These are phyloP conservation scores for Drosophila leonis DNA, from an alignment of 2,888 invertebrate genomes.

Conservation along the genomic window DNA sequence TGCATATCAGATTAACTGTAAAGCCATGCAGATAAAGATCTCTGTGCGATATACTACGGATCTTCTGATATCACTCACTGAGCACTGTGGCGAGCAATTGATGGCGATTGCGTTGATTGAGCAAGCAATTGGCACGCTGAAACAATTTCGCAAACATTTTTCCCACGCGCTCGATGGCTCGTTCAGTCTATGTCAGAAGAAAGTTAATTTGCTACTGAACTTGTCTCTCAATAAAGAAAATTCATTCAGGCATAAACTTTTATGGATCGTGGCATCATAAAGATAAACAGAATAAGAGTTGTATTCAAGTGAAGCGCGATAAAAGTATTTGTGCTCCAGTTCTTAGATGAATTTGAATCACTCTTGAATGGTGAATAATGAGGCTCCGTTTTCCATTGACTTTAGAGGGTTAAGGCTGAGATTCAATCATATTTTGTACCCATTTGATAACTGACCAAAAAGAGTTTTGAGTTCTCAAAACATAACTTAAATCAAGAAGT, in stretches of 20 bases:
- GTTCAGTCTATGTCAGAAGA: constrained; percentile 1
- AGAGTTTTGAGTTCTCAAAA: too few species aligned
- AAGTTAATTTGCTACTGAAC: constrained; percentile 21
- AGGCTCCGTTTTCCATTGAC: background rate
- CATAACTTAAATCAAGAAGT: background rate
- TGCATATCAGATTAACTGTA: constrained; percentile 81
- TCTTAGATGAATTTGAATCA: background rate
- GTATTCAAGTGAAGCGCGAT: background rate
- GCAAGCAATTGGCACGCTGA: constrained; percentile 51
- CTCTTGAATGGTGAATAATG: background rate
- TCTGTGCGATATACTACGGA: background rate
- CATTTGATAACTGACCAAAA: too few species aligned
- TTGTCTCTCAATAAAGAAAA: background rate
- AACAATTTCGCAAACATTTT: constrained; percentile 49
- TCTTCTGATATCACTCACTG: constrained; percentile 47
- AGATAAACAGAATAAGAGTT: background rate
- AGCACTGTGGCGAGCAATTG: constrained; percentile 70
- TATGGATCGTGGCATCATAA: constrained; percentile 1
- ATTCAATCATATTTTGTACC: too few species aligned
- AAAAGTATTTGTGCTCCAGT: background rate
- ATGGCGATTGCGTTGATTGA: constrained; percentile 60
- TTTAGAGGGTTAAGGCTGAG: background rate
- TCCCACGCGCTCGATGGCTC: too few species aligned
- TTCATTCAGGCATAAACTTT: background rate
- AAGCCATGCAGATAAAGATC: background rate